These are phyloP conservation scores for Helicoverpa zea DNA, from an alignment of 1,140 invertebrate species.

Conservation along the genomic window DNA sequence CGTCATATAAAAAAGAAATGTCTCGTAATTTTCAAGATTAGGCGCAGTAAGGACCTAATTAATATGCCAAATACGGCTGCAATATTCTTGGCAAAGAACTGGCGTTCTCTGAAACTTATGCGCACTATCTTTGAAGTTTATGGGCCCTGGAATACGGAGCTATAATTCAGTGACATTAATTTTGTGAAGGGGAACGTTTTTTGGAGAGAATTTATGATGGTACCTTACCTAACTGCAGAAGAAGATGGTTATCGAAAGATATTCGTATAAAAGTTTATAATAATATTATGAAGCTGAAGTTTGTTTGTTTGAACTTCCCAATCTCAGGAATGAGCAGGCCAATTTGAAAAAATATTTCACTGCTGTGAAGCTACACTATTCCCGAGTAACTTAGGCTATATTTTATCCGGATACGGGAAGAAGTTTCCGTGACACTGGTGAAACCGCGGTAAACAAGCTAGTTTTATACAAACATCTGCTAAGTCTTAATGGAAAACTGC, in stretches of 20 bases:
- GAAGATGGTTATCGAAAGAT: too few species aligned
- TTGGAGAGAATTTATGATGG: background rate
- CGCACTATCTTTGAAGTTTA: background rate
- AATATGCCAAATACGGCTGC: constrained; percentile 1
- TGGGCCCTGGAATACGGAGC: background rate
- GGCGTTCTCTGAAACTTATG: background rate
- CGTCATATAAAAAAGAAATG: background rate
- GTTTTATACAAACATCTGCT: background rate
- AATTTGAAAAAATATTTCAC: too few species aligned
- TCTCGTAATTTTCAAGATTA: background rate
- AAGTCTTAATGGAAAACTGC: background rate
- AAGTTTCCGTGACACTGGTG: too few species aligned
- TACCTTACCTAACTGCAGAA: too few species aligned
- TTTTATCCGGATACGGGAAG: too few species aligned
- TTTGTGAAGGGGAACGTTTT: background rate
- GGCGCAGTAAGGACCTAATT: constrained; percentile 1
- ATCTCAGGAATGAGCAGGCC: too few species aligned
- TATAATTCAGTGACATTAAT: background rate
- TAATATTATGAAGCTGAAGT: too few species aligned
- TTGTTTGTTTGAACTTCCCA: too few species aligned
- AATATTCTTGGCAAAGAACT: background rate
- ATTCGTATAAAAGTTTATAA: too few species aligned
- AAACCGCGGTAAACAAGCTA: too few species aligned
- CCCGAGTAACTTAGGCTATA: too few species aligned
- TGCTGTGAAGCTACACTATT: too few species aligned